phyloP scores from a whole-genome alignment of 2,797 vertebrate species.

The Semotilus atromaculatus region DNA sequence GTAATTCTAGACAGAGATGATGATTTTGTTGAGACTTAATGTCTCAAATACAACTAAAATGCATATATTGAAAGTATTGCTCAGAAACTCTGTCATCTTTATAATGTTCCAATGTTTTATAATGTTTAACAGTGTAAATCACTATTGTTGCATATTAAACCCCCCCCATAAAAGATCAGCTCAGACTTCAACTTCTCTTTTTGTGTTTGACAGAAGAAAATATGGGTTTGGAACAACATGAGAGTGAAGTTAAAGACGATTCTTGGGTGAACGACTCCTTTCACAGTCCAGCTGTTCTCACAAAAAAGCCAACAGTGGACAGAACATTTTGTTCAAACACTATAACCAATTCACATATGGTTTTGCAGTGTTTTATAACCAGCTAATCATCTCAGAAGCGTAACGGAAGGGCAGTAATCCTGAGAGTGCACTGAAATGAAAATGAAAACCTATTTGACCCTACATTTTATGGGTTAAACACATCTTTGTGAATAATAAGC shows the following conservation, averaged over 20 bases:
- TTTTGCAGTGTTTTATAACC: slow-evolving; percentile 8
- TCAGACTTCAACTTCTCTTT: neutral
- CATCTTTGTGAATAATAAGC: neutral
- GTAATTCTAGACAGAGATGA: neutral
- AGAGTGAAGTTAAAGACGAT: too few species aligned
- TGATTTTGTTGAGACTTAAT: neutral
- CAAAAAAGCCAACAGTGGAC: neutral
- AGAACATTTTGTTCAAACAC: slow-evolving; percentile 12
- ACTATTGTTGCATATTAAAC: neutral
- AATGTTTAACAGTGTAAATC: neutral
- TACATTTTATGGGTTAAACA: neutral
- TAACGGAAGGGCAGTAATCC: neutral
- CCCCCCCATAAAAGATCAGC: neutral
- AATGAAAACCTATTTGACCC: neutral
- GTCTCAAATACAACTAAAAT: neutral
- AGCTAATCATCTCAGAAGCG: neutral
- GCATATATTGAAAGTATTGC: neutral
- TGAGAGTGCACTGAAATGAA: neutral
- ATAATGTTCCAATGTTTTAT: neutral
- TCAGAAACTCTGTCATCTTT: neutral
- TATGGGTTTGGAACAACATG: neutral
- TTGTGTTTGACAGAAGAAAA: neutral
- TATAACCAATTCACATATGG: neutral
- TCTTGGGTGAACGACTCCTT: neutral
- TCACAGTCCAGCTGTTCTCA: neutral